Evolutionary conservation across 2,888 invertebrate species (phyloP), one percentile per base, ranked within the genome.

Genomic region (Carabus problematicus): DNA sequence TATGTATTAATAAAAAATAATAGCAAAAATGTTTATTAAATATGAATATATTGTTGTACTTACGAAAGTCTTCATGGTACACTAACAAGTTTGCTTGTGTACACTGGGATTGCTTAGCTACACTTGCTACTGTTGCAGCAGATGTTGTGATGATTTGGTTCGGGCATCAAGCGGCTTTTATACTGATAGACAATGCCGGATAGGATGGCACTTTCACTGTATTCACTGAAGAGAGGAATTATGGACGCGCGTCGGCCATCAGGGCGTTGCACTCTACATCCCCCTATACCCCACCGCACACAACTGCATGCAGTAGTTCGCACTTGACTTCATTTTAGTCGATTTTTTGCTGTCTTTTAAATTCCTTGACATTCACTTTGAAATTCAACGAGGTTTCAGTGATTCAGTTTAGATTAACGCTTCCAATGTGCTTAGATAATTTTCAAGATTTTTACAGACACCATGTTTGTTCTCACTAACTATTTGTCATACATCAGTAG

Each of bases 11-110:
- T n/a, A n/a, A n/a, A n/a, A n/a, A n/a, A n/a, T n/a, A n/a, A 14
- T 12, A 16, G 55, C 45, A 6, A 11, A 9, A 41, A 43, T 67
- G 40, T 47, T 16, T 42, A 6, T 40, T 43, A 47, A 43, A 18
- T 47, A 8, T 19, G 54, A 49, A 12, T 18, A 1, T 42, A 40
- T 19, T 49, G 54, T 52, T 39, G 62, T 39, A 80, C 81, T 81
- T 80, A 80, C 80, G 71, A 79, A 78, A 52, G 75, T 75, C 75
- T 79, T 80, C 81, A 81, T 81, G 75, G 77, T 79, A 76, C 77
- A 77, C 75, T 75, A 71, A 72, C 72, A 73, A 72, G 73, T 70
- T 40, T 55, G 72, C 29, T 72, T 74, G 73, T 75, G 75, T 69
- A 70, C 64, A 70, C 64, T 56, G 61, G 58, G 62, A 63, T 55